A percentile compares a stretch with the other conserved stretches of the same genome.
Conservation (phyloP, 1,140 invertebrate genomes). For the Tachypleus tridentatus region DNA sequence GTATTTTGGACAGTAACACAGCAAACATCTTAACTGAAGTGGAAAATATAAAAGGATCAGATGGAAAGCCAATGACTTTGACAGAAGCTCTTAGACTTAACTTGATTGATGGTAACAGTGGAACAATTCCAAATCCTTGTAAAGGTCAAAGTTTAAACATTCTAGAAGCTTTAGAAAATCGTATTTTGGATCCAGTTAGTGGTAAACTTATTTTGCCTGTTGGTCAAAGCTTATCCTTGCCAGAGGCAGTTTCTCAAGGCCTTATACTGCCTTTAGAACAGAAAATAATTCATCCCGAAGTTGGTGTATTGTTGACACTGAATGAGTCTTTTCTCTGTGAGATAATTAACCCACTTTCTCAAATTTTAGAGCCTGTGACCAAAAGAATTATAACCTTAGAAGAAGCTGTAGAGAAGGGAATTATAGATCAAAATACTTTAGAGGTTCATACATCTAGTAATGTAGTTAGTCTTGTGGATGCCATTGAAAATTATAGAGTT, state of each 20-base stretch:
- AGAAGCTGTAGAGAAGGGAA: constrained; percentile 60
- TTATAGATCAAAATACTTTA: constrained; percentile 58
- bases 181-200: constrained; percentile 60
- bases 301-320: constrained; percentile 55
- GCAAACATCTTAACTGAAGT: constrained; percentile 44
- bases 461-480: constrained; percentile 24
- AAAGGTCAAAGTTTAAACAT: constrained; percentile 63
- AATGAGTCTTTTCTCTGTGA: constrained; percentile 73
- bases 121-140: constrained; percentile 64
- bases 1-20: constrained; percentile 59
- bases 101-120: constrained; percentile 56
- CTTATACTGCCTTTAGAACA: constrained; percentile 57
- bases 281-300: constrained; percentile 82
- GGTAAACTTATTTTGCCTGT: constrained; percentile 66
- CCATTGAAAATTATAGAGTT: constrained; percentile 27
- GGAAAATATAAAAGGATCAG: constrained; percentile 27
- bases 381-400: constrained; percentile 54
- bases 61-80: constrained; percentile 46
- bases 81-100: constrained; percentile 59
- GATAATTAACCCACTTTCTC: constrained; percentile 64
- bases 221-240: constrained; percentile 61
- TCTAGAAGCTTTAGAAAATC: constrained; percentile 66
- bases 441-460: constrained; percentile 49
- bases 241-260: constrained; percentile 69
- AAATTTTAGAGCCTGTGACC: constrained; percentile 42